Evolutionary conservation across 1,140 invertebrate genomes (phyloP).

Genomic region (Odontomachus brunneus): DNA sequence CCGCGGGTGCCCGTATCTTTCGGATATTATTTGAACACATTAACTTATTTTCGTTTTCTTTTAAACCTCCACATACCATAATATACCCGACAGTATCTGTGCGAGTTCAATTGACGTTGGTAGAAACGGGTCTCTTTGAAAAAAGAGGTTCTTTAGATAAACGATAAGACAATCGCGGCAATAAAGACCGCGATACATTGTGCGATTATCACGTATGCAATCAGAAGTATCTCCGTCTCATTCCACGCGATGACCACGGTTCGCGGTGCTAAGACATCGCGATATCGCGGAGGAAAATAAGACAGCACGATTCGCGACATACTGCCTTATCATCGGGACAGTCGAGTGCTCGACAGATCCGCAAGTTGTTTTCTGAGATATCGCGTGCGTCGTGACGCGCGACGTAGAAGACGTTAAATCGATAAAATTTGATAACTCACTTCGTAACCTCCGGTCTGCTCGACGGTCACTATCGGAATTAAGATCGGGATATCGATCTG

Average conservation of each 20-base stretch:
- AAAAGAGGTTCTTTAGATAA: constrained; percentile 3
- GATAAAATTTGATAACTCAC: constrained; percentile 6
- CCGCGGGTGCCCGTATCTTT: too few relatives aligned
- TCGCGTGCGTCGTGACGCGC: not conserved
- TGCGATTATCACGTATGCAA: not conserved
- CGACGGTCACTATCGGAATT: constrained; percentile 12
- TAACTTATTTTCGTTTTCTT: too few relatives aligned
- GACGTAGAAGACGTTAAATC: not conserved
- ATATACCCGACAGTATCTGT: too few relatives aligned
- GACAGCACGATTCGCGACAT: not conserved
- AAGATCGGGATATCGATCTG: constrained; percentile 58
- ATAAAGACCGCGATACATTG: too few relatives aligned
- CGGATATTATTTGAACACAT: too few relatives aligned
- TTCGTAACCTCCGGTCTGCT: not conserved
- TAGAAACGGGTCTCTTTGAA: too few relatives aligned
- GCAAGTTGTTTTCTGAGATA: not conserved
- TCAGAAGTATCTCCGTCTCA: not conserved
- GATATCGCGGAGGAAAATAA: constrained; percentile 31
- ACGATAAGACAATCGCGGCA: constrained; percentile 2
- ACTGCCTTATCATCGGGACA: not conserved
- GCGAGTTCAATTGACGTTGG: too few relatives aligned
- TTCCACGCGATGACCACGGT: not conserved
- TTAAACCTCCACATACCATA: too few relatives aligned
- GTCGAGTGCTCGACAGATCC: not conserved
- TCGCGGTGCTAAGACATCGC: constrained; percentile 18